These are phyloP conservation scores for Mizuhopecten yessoensis DNA, from an alignment of 1,140 invertebrate genomes.

Conservation along the genomic window DNA sequence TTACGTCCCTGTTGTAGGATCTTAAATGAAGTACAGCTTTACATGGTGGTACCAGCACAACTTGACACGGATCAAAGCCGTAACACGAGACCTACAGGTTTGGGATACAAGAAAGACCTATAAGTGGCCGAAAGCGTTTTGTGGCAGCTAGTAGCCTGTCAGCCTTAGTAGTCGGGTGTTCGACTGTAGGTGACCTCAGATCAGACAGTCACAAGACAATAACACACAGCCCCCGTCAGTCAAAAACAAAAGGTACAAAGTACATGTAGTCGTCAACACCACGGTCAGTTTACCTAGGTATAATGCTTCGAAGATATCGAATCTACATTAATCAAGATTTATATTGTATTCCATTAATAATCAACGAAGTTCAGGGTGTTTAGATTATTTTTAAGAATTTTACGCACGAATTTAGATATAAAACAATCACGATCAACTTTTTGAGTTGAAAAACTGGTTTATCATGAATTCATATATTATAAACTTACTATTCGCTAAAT, in stretches of 20 bases:
- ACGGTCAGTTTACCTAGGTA: background rate
- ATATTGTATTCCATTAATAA: too few species aligned
- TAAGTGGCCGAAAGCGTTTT: constrained; percentile 32
- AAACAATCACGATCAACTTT: too few species aligned
- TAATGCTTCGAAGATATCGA: too few species aligned
- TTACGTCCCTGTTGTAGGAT: background rate
- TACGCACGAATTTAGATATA: too few species aligned
- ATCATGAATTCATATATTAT: too few species aligned
- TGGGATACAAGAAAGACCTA: background rate
- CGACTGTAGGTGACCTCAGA: background rate
- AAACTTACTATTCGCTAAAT: too few species aligned
- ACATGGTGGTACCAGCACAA: background rate
- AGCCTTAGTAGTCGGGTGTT: constrained; percentile 15
- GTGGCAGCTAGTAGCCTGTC: background rate
- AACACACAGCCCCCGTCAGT: background rate
- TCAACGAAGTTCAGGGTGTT: too few species aligned
- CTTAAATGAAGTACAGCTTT: background rate
- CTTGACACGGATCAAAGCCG: background rate
- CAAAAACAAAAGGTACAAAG: background rate
- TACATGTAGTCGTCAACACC: background rate
- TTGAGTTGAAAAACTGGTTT: too few species aligned
- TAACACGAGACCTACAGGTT: background rate
- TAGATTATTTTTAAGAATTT: too few species aligned
- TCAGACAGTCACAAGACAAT: background rate
- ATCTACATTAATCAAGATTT: too few species aligned